These are phyloP conservation scores for Limnephilus lunatus DNA, from an alignment of 2,888 invertebrate genomes.

Conservation along the genomic window DNA sequence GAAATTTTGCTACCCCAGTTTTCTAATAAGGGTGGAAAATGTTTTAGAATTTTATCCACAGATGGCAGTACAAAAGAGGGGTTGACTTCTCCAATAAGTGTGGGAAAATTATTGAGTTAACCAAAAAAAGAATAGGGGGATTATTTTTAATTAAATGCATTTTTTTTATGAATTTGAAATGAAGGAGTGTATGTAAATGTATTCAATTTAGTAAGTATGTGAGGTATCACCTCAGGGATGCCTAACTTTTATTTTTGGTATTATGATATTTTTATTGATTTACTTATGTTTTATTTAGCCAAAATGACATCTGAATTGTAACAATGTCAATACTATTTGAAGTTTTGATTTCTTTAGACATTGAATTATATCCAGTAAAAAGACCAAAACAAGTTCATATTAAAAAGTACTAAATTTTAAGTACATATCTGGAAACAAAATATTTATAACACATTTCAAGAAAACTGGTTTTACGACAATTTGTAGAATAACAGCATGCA, in stretches of 20 bases:
- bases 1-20: background rate
- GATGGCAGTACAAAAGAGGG: background rate
- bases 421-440: too few species aligned
- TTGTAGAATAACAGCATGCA: background rate
- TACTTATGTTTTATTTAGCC: background rate
- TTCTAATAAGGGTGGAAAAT: background rate
- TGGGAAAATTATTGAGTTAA: background rate
- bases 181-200: too few species aligned
- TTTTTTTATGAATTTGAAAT: too few species aligned
- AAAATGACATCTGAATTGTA: background rate
- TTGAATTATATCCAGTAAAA: background rate
- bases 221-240: background rate
- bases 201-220: background rate
- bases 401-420: too few species aligned
- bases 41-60: background rate
- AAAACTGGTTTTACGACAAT: background rate
- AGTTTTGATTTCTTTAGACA: background rate
- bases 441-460: too few species aligned
- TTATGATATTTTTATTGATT: background rate
- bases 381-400: background rate
- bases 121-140: background rate
- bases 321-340: background rate
- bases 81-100: background rate
- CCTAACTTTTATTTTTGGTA: background rate
- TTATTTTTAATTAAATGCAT: too few species aligned